Conservation (phyloP, 2,113 vertebrate species). For the Puntigrus tetrazona region DNA sequence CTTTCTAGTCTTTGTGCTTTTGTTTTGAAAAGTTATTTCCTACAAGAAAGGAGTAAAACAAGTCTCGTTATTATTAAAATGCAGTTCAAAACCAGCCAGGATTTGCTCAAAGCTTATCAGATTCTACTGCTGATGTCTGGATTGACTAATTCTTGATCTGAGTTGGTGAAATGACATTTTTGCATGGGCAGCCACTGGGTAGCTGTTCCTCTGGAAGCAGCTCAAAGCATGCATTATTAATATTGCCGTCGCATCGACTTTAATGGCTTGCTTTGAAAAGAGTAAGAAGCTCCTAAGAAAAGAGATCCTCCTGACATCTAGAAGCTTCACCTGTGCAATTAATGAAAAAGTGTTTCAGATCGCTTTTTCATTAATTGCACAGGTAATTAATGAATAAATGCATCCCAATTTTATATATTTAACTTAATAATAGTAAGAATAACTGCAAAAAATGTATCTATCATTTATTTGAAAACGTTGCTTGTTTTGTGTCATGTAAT, state of each 20-base stretch:
- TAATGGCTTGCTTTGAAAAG: slow-evolving; percentile 38
- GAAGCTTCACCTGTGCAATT: neutral
- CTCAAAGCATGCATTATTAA: slow-evolving; percentile 45
- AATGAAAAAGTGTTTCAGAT: neutral
- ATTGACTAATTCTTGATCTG: slow-evolving; percentile 64
- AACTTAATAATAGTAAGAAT: neutral
- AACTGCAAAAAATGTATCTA: neutral
- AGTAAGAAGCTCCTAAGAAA: slow-evolving; percentile 15
- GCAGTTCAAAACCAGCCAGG: slow-evolving; percentile 56
- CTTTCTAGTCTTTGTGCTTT: neutral
- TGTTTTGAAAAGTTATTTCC: slow-evolving; percentile 30
- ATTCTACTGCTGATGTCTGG: slow-evolving; percentile 53
- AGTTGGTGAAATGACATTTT: slow-evolving; percentile 55
- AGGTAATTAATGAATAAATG: too few species aligned
- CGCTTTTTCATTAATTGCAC: too few species aligned
- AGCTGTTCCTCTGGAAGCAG: slow-evolving; percentile 44
- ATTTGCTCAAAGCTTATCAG: slow-evolving; percentile 66
- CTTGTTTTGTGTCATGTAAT: neutral
- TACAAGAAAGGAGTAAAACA: slow-evolving; percentile 33
- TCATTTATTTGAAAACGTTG: too few species aligned
- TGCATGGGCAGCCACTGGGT: slow-evolving; percentile 51
- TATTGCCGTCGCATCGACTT: slow-evolving; percentile 41
- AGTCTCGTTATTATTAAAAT: slow-evolving; percentile 47
- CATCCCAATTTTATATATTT: neutral
- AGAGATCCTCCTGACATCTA: neutral